These are phyloP conservation scores for Gracilinanus agilis DNA, from an alignment of 2,113 vertebrate genomes.

Conservation along the genomic window DNA sequence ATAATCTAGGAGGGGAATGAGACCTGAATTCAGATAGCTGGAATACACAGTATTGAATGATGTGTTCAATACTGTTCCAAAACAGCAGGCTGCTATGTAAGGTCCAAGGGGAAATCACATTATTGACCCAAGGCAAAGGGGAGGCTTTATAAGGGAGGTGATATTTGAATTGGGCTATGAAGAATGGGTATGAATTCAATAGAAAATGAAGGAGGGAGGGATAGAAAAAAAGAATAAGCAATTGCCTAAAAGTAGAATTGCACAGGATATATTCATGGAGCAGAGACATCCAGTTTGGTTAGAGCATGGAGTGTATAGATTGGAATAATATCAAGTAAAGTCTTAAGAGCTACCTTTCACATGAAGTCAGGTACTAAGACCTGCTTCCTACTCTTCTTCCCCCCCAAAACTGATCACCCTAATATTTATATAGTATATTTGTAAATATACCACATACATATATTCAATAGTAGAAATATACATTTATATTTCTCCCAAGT, in stretches of 20 bases:
- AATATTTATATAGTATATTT: background rate
- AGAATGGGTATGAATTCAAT: background rate
- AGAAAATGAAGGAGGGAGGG: background rate
- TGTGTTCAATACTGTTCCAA: background rate
- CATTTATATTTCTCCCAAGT: background rate
- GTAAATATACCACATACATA: no score
- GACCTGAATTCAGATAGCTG: background rate
- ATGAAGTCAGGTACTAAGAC: background rate
- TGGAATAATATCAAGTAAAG: background rate
- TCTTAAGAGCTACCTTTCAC: background rate
- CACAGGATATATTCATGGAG: background rate
- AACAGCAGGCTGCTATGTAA: background rate
- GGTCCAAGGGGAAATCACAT: background rate
- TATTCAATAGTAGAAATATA: no score
- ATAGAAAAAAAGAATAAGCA: background rate
- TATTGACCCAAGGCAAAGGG: background rate
- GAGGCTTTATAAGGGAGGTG: background rate
- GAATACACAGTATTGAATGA: background rate
- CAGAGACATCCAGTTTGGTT: background rate
- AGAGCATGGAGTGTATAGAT: background rate
- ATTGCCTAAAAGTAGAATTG: background rate
- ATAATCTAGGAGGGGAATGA: background rate
- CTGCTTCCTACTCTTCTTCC: background rate
- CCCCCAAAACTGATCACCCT: background rate
- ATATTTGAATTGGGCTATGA: background rate